Evolutionary conservation across 2,113 vertebrate genomes (phyloP), one percentile per base, ranked within the genome.

Genomic region (Rhagologus leucostigma): DNA sequence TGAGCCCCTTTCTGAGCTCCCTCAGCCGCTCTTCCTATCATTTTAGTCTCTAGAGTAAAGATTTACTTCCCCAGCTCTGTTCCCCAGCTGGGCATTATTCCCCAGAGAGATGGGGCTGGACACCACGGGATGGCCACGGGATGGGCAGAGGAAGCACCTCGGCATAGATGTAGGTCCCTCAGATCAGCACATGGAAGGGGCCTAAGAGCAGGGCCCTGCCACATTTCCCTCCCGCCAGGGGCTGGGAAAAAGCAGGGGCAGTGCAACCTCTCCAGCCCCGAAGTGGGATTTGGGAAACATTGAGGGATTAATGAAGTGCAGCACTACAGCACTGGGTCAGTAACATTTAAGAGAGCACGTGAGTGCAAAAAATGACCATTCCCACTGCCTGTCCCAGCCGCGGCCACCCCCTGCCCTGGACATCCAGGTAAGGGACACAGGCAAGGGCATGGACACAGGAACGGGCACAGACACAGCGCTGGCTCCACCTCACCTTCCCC

Each of bases 111-210:
- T 1, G 5, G 6, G 47, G 24, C 27, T 52, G 67, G 42, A 39
- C 0, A 2, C 13, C 57, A 4, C 0, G 0, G 64, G 46, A 33
- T 2, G 26, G 71, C 26, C 42, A 49, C 7, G 0, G 39, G 33
- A 39, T 3, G 5, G 62, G 44, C 77, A 79, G 12, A 53, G 26
- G 6, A 12, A 33, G 7, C 8, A 7, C 4, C 60, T 35, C 7
- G 2, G n/a, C 44, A 30, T 32, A 1, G 0, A 11, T 5, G 10
- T 5, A 13, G 30, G 2, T 49, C 22, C 47, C 59, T 73, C 2
- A 2, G 39, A 50, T 11, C 37, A 30, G 33, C 53, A 8, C 2
- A 3, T 3, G 46, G 57, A 55, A 39, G 6, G 7, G 13, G 6
- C 49, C 67, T 33, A 62, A 53, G 76, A 22, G 3, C 8, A n/a